Percentiles rank a stretch among this genome's conserved stretches.
Evolutionary conservation across 2,113 vertebrate genomes (phyloP).

Genomic region (Syngnathus typhle): DNA sequence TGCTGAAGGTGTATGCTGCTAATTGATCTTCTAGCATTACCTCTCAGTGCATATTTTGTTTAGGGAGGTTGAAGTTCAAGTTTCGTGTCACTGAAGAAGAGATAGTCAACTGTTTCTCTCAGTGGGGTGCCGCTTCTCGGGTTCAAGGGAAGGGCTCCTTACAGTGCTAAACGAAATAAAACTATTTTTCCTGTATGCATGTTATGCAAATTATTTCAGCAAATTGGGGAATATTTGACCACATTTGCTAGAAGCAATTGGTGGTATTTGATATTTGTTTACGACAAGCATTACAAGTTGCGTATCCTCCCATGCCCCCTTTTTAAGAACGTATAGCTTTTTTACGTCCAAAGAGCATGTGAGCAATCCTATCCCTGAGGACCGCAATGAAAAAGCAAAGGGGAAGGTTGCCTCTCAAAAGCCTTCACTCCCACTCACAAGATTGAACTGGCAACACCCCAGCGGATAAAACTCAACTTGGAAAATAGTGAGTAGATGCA

Average conservation of each 20-base stretch:
- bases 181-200: neutral
- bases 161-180: slow-evolving; percentile 14
- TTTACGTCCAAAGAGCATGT: slow-evolving; percentile 32
- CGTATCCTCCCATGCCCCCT: slow-evolving; percentile 23
- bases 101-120: slow-evolving; percentile 29
- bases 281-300: slow-evolving; percentile 49
- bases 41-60: slow-evolving; percentile 16
- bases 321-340: slow-evolving; percentile 40
- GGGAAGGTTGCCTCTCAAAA: slow-evolving; percentile 50
- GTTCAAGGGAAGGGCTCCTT: slow-evolving; percentile 21
- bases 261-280: neutral
- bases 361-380: slow-evolving; percentile 57
- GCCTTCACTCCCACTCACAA: slow-evolving; percentile 27
- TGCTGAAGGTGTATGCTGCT: slow-evolving; percentile 39
- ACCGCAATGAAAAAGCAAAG: slow-evolving; percentile 28
- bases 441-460: slow-evolving; percentile 37
- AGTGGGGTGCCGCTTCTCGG: slow-evolving; percentile 34
- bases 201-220: neutral
- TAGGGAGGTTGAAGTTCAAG: slow-evolving; percentile 38
- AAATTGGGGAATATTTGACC: neutral
- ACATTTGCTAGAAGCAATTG: neutral
- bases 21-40: slow-evolving; percentile 59
- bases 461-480: slow-evolving; percentile 26
- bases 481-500: slow-evolving; percentile 47
- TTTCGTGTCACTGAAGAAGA: slow-evolving; percentile 49